These are phyloP conservation scores for Semnornis frantzii DNA, from an alignment of 2,113 vertebrate species.

Conservation along the genomic window DNA sequence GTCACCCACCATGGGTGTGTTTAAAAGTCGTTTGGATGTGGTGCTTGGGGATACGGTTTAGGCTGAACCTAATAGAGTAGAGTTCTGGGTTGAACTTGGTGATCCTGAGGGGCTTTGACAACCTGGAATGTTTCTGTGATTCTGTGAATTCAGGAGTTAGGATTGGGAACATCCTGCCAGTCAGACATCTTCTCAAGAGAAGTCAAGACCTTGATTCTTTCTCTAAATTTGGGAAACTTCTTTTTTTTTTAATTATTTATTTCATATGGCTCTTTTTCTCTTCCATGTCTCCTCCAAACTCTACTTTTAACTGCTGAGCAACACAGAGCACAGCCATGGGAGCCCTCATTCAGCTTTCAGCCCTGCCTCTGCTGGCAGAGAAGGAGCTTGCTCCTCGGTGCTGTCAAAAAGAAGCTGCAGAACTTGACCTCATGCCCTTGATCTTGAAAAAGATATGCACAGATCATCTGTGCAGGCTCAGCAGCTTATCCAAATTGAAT, in stretches of 20 bases:
- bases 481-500: constrained; percentile 16
- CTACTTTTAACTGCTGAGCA: background rate
- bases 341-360: rapidly evolving
- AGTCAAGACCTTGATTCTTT: background rate
- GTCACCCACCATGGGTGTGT: too few species aligned
- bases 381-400: background rate
- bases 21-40: too few species aligned
- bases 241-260: background rate
- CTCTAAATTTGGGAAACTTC: background rate
- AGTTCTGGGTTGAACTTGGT: too few species aligned
- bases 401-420: background rate
- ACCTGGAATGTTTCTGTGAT: too few species aligned
- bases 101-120: too few species aligned
- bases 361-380: background rate
- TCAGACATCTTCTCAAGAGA: background rate
- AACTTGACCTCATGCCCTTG: background rate
- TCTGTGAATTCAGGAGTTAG: background rate
- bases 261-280: background rate
- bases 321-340: background rate
- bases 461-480: background rate
- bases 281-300: background rate
- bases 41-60: too few species aligned
- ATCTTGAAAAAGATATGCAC: background rate
- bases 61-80: too few species aligned
- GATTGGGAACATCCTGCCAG: background rate